Evolutionary conservation across 2,113 vertebrate genomes (phyloP).

Genomic region (Theropithecus gelada): DNA sequence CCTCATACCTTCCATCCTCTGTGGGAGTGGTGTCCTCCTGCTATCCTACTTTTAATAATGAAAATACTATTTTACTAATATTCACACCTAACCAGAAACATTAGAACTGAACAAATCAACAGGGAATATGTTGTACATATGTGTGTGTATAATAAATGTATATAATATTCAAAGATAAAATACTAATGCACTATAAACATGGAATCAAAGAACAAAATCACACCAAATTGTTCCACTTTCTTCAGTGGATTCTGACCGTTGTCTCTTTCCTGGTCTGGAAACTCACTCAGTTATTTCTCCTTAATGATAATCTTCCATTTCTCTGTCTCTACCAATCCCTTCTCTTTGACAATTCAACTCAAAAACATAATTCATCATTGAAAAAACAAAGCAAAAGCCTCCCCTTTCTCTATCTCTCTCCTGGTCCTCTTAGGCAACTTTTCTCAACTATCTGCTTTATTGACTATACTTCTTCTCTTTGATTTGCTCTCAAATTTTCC

Average conservation of each 20-base stretch:
- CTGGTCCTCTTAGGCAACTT: not conserved
- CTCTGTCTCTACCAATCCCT: not conserved
- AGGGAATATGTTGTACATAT: not conserved
- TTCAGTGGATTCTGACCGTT: not conserved
- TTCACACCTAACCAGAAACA: not conserved
- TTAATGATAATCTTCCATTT: not conserved
- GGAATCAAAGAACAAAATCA: not conserved
- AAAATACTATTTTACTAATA: not conserved
- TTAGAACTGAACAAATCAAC: not conserved
- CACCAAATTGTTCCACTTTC: not conserved
- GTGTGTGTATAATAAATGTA: not conserved
- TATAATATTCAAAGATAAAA: not conserved
- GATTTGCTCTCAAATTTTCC: not conserved
- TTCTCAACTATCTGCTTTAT: not conserved
- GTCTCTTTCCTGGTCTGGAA: not conserved
- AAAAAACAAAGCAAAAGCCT: not conserved
- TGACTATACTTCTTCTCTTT: not conserved
- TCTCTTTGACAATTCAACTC: not conserved
- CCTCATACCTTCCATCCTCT: too few relatives aligned
- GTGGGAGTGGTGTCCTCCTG: rapidly evolving
- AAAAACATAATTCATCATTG: not conserved
- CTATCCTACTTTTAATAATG: not conserved
- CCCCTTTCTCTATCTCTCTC: not conserved
- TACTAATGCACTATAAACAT: not conserved
- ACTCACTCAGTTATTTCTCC: too few relatives aligned